phyloP scores from a whole-genome alignment of 2,888 invertebrate genomes.

The Schizotus pectinicornis region DNA sequence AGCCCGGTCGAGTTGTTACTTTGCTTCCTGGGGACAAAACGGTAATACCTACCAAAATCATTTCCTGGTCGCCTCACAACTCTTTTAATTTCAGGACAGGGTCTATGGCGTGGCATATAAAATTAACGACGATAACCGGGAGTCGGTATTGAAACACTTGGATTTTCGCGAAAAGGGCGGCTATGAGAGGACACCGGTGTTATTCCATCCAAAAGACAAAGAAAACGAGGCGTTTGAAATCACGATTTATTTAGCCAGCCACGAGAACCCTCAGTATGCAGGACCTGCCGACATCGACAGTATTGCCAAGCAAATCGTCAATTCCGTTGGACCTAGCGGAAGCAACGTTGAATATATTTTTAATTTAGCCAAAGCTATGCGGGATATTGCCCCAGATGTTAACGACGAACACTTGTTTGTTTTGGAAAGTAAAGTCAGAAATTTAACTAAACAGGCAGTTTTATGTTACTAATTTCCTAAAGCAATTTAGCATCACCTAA shows the following conservation, averaged over 20 bases:
- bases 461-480: neutral
- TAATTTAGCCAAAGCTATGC: slow-evolving; percentile 80
- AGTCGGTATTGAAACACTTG: slow-evolving; percentile 77
- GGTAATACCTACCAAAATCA: too few species aligned
- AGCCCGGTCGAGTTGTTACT: slow-evolving; percentile 92
- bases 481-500: neutral
- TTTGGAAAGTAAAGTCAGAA: slow-evolving; percentile 69
- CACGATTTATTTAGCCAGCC: slow-evolving; percentile 81
- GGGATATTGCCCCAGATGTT: slow-evolving; percentile 72
- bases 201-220: slow-evolving; percentile 70
- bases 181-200: slow-evolving; percentile 74
- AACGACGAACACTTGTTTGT: slow-evolving; percentile 78
- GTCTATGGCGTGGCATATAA: slow-evolving; percentile 95
- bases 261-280: slow-evolving; percentile 73
- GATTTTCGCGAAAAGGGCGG: slow-evolving; percentile 94
- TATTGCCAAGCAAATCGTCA: slow-evolving; percentile 81
- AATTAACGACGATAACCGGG: slow-evolving; percentile 72
- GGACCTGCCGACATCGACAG: slow-evolving; percentile 77
- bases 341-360: slow-evolving; percentile 91
- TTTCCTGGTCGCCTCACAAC: too few species aligned
- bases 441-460: slow-evolving; percentile 40
- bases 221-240: slow-evolving; percentile 68
- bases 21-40: slow-evolving; percentile 67
- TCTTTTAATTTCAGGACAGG: slow-evolving; percentile 56
- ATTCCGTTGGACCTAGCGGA: slow-evolving; percentile 83